Evolutionary conservation across 2,113 vertebrate genomes (phyloP).

Genomic region (Montifringilla adamsi): DNA sequence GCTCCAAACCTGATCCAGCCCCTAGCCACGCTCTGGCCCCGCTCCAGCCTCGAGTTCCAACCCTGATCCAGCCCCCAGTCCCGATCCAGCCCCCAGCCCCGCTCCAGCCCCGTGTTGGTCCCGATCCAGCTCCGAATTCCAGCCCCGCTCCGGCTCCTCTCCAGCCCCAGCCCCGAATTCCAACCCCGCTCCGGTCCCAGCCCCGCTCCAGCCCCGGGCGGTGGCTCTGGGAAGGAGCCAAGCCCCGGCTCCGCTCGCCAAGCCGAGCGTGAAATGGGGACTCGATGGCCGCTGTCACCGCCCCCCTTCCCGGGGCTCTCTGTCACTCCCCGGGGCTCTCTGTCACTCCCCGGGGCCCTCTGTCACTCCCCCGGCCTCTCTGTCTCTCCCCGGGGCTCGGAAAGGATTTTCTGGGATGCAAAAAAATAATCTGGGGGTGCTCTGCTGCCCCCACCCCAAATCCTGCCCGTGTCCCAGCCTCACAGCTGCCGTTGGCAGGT

Average conservation of each 20-base stretch:
- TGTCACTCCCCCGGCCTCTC: too few relatives aligned
- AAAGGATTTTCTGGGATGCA: neutral
- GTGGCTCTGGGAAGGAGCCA: neutral
- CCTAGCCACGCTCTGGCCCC: too few relatives aligned
- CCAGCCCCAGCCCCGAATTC: neutral
- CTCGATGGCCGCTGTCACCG: neutral
- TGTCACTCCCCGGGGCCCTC: too few relatives aligned
- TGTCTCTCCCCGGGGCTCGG: neutral
- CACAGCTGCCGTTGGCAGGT: accelerated
- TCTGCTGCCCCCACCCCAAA: neutral
- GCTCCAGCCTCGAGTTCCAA: accelerated
- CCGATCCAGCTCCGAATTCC: neutral
- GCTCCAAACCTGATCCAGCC: too few relatives aligned
- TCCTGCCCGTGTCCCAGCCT: neutral
- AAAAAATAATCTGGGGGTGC: accelerated
- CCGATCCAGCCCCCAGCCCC: accelerated
- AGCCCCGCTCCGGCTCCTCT: accelerated
- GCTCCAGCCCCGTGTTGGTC: neutral
- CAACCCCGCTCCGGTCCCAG: neutral
- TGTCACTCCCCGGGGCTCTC: neutral
- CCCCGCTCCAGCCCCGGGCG: neutral
- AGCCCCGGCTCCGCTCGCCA: neutral
- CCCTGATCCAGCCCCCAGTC: too few relatives aligned
- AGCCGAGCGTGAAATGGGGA: too few relatives aligned
- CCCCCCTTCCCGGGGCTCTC: too few relatives aligned